Evolutionary conservation across 2,113 vertebrate species (phyloP), one percentile per base, ranked within the genome.

Genomic region (Trogon melanurus): DNA sequence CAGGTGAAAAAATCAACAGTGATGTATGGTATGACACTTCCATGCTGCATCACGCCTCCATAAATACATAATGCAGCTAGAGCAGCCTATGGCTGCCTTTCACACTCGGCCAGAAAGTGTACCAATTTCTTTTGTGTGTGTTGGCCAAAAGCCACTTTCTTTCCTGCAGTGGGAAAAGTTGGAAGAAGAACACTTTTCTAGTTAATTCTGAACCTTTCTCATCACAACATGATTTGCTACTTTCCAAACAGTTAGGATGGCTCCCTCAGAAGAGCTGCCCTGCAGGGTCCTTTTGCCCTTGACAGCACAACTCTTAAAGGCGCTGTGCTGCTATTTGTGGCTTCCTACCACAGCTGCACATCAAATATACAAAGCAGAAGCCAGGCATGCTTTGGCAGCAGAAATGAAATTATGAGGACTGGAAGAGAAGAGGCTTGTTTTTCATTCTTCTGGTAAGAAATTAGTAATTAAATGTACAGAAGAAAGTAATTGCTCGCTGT

Each of bases 381-480:
- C 82, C 82, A 96, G 75, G 50, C 88, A 90, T 0, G 1, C 79
- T 96, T 84, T 94, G 92, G 95, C 90, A 93, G 73, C 30, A 81
- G 65, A 62, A 84, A 56, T 48, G 51, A 91, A 94, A 92, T 82
- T 91, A 73, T 21, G 45, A 95, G 53, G 79, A 92, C 45, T 90
- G 56, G 53, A 79, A 85, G 69, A 91, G 54, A 90, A 94, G 38
- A 80, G 56, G 73, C 56, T 88, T 93, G 67, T 0, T 48, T 94
- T 91, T 91, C 91, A 74, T 93, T 92, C 75, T 94, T 96, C 95
- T 96, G 79, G n/a, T 94, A 86, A 81, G 83, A 94, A 86, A 94
- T 93, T 81, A 91, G 92, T 61, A 93, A 93, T 93, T 92, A 96
- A 91, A 84, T 65, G 80, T 92, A 90, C 69, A 80, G 91, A 95